Conservation (phyloP, 2,113 vertebrate genomes). For the Caranx melampygus region DNA sequence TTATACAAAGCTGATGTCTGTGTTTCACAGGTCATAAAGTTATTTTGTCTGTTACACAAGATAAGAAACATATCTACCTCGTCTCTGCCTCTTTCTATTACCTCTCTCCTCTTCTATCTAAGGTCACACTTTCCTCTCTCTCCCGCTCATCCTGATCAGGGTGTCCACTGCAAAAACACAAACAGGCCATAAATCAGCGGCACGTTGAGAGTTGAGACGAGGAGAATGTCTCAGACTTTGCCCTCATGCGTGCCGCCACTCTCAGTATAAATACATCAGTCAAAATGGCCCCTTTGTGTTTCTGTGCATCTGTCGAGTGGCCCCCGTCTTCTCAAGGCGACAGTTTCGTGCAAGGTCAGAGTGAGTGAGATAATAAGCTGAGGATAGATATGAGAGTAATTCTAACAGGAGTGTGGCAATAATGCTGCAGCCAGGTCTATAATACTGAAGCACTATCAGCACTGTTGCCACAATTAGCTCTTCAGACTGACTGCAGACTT, state of each 20-base stretch:
- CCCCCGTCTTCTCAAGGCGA: constrained; percentile 2
- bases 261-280: constrained; percentile 49
- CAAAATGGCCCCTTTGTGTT: constrained; percentile 28
- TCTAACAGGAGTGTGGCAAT: background rate
- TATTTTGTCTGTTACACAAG: background rate
- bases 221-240: constrained; percentile 27
- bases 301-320: constrained; percentile 13
- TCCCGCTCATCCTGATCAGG: constrained; percentile 4
- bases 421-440: background rate
- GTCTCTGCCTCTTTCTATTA: background rate
- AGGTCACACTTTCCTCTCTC: constrained; percentile 22
- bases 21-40: constrained; percentile 32
- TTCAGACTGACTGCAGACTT: background rate
- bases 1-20: constrained; percentile 21
- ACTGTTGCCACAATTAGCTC: constrained; percentile 6
- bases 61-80: background rate
- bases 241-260: constrained; percentile 16
- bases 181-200: constrained; percentile 64
- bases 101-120: background rate
- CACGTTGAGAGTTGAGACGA: constrained; percentile 27
- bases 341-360: constrained; percentile 30
- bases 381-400: constrained; percentile 22
- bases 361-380: constrained; percentile 1
- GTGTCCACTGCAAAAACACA: constrained; percentile 44
- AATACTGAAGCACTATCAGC: constrained; percentile 22